A percentile compares a stretch with the other conserved stretches of the same genome.
Conservation (phyloP, 2,113 vertebrate species). For the Bagarius yarrelli region DNA sequence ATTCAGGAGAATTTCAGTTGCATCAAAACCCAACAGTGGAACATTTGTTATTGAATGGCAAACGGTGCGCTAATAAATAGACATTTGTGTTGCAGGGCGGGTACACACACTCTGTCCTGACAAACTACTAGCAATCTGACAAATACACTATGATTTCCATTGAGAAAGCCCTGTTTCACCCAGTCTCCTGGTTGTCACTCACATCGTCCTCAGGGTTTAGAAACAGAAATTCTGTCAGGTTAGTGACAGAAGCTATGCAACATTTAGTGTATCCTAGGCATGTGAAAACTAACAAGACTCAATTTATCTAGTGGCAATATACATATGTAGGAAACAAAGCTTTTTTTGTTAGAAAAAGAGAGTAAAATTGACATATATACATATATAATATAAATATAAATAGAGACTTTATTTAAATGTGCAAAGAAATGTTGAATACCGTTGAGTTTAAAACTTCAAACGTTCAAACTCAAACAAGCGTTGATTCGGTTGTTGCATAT, state of each 20-base stretch:
- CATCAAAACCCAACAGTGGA: constrained; percentile 18
- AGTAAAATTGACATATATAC: too few relatives aligned
- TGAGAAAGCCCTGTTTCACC: not conserved
- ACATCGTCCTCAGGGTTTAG: not conserved
- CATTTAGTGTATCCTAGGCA: not conserved
- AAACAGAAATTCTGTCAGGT: not conserved
- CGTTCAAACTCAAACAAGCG: too few relatives aligned
- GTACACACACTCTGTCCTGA: not conserved
- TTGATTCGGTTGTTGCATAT: too few relatives aligned
- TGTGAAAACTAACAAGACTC: too few relatives aligned
- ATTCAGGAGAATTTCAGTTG: constrained; percentile 15
- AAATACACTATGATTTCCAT: not conserved
- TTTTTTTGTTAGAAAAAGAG: too few relatives aligned
- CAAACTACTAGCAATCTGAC: not conserved
- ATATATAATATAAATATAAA: too few relatives aligned
- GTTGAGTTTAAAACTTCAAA: too few relatives aligned
- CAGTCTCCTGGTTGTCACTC: not conserved
- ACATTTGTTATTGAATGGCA: constrained; percentile 19
- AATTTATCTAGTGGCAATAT: too few relatives aligned
- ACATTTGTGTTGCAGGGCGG: not conserved
- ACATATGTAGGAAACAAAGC: too few relatives aligned
- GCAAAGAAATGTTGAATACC: too few relatives aligned
- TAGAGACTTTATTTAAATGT: too few relatives aligned
- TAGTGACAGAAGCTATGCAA: not conserved
- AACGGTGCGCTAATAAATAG: constrained; percentile 16